Evolutionary conservation across 2,113 vertebrate species (phyloP), one percentile per base, ranked within the genome.

Genomic region (Sander lucioperca): DNA sequence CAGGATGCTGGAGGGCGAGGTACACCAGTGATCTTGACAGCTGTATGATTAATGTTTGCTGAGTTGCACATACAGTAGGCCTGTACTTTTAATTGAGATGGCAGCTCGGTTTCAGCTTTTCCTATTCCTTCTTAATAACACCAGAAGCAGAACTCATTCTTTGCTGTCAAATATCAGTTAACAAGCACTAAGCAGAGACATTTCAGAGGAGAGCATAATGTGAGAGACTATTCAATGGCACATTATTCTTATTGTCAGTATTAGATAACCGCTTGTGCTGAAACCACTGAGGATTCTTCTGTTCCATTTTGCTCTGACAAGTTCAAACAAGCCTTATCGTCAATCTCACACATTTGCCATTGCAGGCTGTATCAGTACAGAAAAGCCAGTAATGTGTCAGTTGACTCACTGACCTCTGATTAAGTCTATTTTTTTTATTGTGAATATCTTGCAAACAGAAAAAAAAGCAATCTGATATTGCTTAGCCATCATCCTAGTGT

Each of bases 261-360:
- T 65, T 5, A 33, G 16, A 75, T 66, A 43, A 75, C 70, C 21
- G 23, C 62, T 53, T 19, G 51, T 53, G 23, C n/a, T 25, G 63
- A 84, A 56, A 21, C 71, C 62, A 50, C 1, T 23, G 39, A 71
- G 23, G 33, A 83, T 66, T 76, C n/a, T n/a, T 78, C 27, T 16
- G 16, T 72, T 84, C 50, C 64, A 48, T 89, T 88, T 86, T 79
- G 43, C 67, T 68, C 19, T 12, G 12, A 53, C 65, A 64, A 67
- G 76, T 82, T 84, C 58, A 79, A 80, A 89, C 66, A 36, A 78
- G 76, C 64, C 59, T 72, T 80, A 84, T 89, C 77, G 78, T 77
- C 56, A 67, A 56, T 79, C 61, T 80, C 80, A 79, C 85, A 69
- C 69, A 51, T 67, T 86, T 1, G 25, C 61, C 25, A 6, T 45